A percentile compares a stretch with the other conserved stretches of the same genome.
These are phyloP conservation scores for Torymus texanus DNA, from an alignment of 2,888 invertebrate species.

Conservation along the genomic window DNA sequence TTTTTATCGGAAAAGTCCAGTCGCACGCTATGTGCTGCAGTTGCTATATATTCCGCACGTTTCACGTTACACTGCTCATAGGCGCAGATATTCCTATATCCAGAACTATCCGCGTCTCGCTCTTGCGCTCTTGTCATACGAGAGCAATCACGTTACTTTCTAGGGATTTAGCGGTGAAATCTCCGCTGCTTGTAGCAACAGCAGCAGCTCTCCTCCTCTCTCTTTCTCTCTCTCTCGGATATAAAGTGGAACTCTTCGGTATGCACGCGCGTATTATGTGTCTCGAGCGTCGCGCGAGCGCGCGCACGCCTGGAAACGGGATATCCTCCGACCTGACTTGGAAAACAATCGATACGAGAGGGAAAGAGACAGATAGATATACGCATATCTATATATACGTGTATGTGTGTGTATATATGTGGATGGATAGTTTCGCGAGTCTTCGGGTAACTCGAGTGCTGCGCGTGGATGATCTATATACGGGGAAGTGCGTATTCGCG, in stretches of 20 bases:
- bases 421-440: slow-evolving; percentile 9
- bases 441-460: slow-evolving; percentile 34
- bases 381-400: neutral
- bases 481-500: neutral
- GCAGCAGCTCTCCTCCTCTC: slow-evolving; percentile 10
- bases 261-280: slow-evolving; percentile 71
- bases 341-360: slow-evolving; percentile 70
- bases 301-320: slow-evolving; percentile 66
- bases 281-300: slow-evolving; percentile 59
- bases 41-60: slow-evolving; percentile 17
- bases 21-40: no score
- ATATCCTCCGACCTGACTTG: slow-evolving; percentile 69
- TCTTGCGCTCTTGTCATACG: slow-evolving; percentile 45
- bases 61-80: slow-evolving; percentile 43
- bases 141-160: slow-evolving; percentile 60
- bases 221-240: slow-evolving; percentile 3
- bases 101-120: neutral
- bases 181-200: slow-evolving; percentile 26
- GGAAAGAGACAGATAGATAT: neutral
- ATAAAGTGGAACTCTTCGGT: slow-evolving; percentile 60
- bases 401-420: neutral
- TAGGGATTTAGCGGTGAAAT: slow-evolving; percentile 62
- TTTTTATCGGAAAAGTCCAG: no score
- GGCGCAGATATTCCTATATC: neutral
- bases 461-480: slow-evolving; percentile 57